Percentiles rank a stretch among this genome's conserved stretches.
phyloP scores from a whole-genome alignment of 2,888 invertebrate genomes.

The Miltochrista miniata region DNA sequence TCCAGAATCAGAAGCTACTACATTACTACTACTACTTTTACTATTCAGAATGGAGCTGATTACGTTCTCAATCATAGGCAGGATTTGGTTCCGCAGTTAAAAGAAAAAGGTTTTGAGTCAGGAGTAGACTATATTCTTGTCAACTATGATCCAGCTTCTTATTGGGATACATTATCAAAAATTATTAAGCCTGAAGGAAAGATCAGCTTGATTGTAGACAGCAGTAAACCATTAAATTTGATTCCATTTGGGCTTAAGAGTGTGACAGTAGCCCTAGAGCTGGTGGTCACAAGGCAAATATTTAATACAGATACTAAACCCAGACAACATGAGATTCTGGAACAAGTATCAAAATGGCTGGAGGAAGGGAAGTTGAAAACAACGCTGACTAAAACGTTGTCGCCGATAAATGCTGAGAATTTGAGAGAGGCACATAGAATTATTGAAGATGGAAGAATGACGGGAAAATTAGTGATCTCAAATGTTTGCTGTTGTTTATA shows the following conservation, averaged over 20 bases:
- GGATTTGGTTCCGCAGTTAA: constrained; percentile 60
- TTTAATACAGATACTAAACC: constrained; percentile 67
- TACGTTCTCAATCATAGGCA: constrained; percentile 64
- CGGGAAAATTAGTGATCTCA: constrained; percentile 66
- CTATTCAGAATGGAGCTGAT: constrained; percentile 57
- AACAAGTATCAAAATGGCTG: constrained; percentile 57
- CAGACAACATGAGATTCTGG: constrained; percentile 61
- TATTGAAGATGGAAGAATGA: constrained; percentile 60
- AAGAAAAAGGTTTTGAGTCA: constrained; percentile 53
- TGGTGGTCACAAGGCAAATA: constrained; percentile 67
- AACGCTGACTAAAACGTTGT: constrained; percentile 60
- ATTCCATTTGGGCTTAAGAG: constrained; percentile 68
- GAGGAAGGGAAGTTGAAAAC: constrained; percentile 57
- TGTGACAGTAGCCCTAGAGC: constrained; percentile 64
- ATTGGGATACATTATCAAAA: constrained; percentile 68
- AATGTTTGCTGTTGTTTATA: not conserved
- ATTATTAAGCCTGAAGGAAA: constrained; percentile 69
- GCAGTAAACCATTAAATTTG: constrained; percentile 61
- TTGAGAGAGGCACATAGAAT: constrained; percentile 66
- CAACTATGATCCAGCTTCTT: constrained; percentile 71
- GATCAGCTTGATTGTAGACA: constrained; percentile 71
- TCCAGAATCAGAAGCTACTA: constrained; percentile 54
- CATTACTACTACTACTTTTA: no score
- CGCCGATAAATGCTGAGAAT: constrained; percentile 70
- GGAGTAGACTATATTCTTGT: constrained; percentile 70